phyloP scores from a whole-genome alignment of 2,888 invertebrate genomes.

The Tenthredo livida region DNA sequence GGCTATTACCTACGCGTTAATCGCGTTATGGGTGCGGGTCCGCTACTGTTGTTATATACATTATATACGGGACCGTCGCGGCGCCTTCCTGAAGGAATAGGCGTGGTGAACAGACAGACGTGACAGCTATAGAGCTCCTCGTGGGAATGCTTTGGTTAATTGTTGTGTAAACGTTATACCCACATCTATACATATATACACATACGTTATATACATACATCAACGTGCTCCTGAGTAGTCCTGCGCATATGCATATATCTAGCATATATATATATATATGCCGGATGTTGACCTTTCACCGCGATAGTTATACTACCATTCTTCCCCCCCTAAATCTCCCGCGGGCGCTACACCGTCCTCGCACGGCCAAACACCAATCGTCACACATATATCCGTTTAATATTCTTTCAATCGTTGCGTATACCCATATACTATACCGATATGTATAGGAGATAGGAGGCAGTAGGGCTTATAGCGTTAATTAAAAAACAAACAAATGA shows the following conservation, averaged over 20 bases:
- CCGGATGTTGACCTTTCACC: slow-evolving; percentile 64
- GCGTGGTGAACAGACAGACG: not conserved
- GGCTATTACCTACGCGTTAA: slow-evolving; percentile 2
- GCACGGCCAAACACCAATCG: not conserved
- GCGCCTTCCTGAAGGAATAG: not conserved
- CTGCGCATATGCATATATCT: not conserved
- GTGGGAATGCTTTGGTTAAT: slow-evolving; percentile 57
- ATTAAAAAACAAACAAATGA: slow-evolving; percentile 1
- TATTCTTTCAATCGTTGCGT: not conserved
- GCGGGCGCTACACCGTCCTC: not conserved
- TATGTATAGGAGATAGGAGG: too few species aligned
- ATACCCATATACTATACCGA: not conserved
- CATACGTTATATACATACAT: not conserved
- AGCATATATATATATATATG: not conserved
- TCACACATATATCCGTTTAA: not conserved
- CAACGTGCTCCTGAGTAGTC: not conserved
- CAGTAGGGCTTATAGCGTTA: not conserved
- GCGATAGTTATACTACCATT: slow-evolving; percentile 54
- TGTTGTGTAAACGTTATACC: slow-evolving; percentile 53
- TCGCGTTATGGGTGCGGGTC: not conserved
- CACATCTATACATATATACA: not conserved
- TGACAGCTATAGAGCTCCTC: not conserved
- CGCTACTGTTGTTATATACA: not conserved
- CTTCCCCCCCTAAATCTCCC: not conserved
- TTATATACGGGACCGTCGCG: not conserved